phyloP scores from a whole-genome alignment of 35 echinoderm and acorn worm species.

The Hemicentrotus pulcherrimus region DNA sequence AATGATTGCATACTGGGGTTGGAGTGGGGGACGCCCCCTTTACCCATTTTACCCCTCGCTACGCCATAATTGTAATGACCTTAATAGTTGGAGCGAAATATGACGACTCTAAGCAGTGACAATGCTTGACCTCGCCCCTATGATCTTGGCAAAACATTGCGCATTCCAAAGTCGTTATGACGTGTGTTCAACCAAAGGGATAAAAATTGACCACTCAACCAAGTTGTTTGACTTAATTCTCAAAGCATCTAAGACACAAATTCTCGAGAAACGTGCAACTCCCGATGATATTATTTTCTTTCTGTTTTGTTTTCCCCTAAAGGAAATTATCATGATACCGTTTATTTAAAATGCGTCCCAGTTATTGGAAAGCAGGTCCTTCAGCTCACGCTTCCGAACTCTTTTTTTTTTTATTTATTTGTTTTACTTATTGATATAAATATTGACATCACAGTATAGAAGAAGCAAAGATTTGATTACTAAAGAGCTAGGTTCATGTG shows the following conservation, averaged over 20 bases:
- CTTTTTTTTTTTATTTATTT: too few species aligned
- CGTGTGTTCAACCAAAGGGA: not conserved
- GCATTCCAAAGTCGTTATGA: not conserved
- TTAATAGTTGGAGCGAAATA: not conserved
- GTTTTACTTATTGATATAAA: too few species aligned
- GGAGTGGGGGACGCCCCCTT: not conserved
- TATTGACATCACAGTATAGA: too few species aligned
- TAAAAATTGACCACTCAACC: conserved; percentile 3
- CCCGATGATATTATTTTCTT: too few species aligned
- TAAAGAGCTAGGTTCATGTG: too few species aligned
- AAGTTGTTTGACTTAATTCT: not conserved
- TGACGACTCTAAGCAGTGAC: not conserved
- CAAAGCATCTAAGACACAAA: not conserved
- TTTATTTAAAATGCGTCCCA: too few species aligned
- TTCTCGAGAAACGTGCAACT: not conserved
- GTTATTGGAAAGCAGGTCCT: too few species aligned
- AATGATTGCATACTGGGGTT: not conserved
- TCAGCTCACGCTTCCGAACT: too few species aligned
- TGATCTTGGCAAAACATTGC: not conserved
- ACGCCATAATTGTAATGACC: not conserved
- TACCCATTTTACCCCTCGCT: not conserved
- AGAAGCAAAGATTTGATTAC: too few species aligned
- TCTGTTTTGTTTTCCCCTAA: too few species aligned
- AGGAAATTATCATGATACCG: too few species aligned
- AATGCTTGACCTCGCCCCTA: not conserved